phyloP scores from a whole-genome alignment of 2,888 invertebrate species.

The Macaria liturata region DNA sequence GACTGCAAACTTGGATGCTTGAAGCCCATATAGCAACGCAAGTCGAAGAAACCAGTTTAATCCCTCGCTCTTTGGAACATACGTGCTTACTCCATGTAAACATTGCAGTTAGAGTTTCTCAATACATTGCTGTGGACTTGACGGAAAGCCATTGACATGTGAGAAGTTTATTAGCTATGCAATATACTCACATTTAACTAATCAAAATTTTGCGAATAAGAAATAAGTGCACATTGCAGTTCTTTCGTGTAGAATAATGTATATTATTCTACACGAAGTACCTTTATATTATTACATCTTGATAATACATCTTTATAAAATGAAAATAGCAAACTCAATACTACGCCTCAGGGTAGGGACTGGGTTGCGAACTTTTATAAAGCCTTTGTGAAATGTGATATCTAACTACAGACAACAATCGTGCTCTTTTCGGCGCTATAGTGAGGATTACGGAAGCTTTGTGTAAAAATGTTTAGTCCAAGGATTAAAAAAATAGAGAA shows the following conservation, averaged over 20 bases:
- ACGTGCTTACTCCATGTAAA: constrained; percentile 17
- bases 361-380: neutral
- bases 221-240: no score
- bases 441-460: no score
- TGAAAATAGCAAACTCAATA: constrained; percentile 3
- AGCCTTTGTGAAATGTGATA: constrained; percentile 11
- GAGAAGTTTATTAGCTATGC: neutral
- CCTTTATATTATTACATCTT: no score
- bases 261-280: no score
- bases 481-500: no score
- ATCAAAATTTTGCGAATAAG: no score
- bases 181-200: no score
- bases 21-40: constrained; percentile 20
- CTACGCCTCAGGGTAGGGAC: neutral
- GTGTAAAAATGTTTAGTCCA: no score
- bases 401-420: neutral
- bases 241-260: no score
- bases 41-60: constrained; percentile 16
- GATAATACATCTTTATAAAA: neutral
- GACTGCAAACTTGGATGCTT: constrained; percentile 28
- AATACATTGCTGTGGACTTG: neutral
- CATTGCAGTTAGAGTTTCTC: constrained; percentile 9
- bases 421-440: no score
- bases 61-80: constrained; percentile 10
- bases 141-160: neutral